Percentiles rank a stretch among this genome's conserved stretches.
Evolutionary conservation across 2,797 vertebrate genomes (phyloP).

Genomic region (Oryzias sinensis): DNA sequence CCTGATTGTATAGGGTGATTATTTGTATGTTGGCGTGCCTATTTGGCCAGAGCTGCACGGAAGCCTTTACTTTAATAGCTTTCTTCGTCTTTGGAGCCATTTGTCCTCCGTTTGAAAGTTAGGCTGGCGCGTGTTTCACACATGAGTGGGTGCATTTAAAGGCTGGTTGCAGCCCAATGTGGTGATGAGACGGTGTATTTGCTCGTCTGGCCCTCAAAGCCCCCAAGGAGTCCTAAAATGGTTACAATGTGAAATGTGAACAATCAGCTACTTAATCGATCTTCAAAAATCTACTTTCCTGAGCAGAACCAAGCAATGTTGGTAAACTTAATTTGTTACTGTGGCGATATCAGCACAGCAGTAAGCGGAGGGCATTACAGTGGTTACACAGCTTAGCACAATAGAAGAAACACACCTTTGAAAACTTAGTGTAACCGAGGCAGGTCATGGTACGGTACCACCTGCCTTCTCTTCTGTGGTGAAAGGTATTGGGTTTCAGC

Average conservation of each 20-base stretch:
- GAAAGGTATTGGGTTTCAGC: slow-evolving; percentile 63
- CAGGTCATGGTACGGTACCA: slow-evolving; percentile 63
- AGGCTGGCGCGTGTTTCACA: slow-evolving; percentile 23
- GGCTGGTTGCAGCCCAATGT: not conserved
- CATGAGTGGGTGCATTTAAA: slow-evolving; percentile 6
- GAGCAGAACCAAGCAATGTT: slow-evolving; percentile 30
- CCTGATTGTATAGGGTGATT: slow-evolving; percentile 59
- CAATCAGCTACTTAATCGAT: not conserved
- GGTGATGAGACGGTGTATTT: too few relatives aligned
- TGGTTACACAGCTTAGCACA: slow-evolving; percentile 73
- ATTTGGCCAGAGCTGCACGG: slow-evolving; percentile 50
- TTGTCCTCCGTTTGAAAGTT: slow-evolving; percentile 47
- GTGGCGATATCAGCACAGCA: slow-evolving; percentile 53
- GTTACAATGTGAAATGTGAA: too few relatives aligned
- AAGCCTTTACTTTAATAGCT: slow-evolving; percentile 56
- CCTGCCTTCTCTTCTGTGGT: slow-evolving; percentile 53
- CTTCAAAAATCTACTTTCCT: slow-evolving; percentile 14
- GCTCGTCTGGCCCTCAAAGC: too few relatives aligned
- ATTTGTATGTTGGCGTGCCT: slow-evolving; percentile 42
- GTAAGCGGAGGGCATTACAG: slow-evolving; percentile 69
- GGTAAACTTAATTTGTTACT: slow-evolving; percentile 37
- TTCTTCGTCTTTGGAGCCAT: slow-evolving; percentile 45
- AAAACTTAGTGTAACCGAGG: slow-evolving; percentile 60
- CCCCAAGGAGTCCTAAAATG: too few relatives aligned
- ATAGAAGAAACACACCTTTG: slow-evolving; percentile 63